A percentile compares a stretch with the other conserved stretches of the same genome.
These are phyloP conservation scores for Tonatia bakeri DNA, from an alignment of 2,113 vertebrate genomes.

Conservation along the genomic window DNA sequence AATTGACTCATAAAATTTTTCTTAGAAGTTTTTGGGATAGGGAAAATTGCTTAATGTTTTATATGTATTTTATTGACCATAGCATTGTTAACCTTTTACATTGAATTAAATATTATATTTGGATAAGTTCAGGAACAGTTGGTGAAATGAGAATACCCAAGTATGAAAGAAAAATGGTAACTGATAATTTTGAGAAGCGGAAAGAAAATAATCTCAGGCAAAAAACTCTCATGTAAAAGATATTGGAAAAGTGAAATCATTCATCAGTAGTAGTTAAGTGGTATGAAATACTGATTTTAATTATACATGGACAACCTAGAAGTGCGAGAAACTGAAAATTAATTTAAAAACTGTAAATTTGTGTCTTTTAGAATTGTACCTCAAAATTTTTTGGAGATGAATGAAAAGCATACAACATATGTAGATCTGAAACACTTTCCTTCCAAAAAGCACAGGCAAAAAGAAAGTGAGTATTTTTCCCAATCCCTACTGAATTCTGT, in stretches of 20 bases:
- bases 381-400: slow-evolving; percentile 9
- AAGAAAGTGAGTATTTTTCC: background rate
- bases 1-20: background rate
- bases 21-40: background rate
- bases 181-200: background rate
- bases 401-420: background rate
- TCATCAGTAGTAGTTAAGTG: background rate
- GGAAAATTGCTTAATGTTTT: background rate
- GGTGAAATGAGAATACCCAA: background rate
- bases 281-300: background rate
- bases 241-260: background rate
- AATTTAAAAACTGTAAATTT: background rate
- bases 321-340: background rate
- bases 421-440: background rate
- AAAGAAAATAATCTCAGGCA: background rate
- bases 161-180: background rate
- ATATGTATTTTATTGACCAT: background rate
- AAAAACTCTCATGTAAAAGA: background rate
- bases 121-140: background rate
- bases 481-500: background rate
- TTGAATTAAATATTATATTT: background rate
- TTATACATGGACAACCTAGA: background rate
- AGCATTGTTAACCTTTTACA: background rate
- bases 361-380: background rate
- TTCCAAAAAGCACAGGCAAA: background rate